These are phyloP conservation scores for Drosophila orena DNA, from an alignment of 1,140 invertebrate genomes.

Conservation along the genomic window DNA sequence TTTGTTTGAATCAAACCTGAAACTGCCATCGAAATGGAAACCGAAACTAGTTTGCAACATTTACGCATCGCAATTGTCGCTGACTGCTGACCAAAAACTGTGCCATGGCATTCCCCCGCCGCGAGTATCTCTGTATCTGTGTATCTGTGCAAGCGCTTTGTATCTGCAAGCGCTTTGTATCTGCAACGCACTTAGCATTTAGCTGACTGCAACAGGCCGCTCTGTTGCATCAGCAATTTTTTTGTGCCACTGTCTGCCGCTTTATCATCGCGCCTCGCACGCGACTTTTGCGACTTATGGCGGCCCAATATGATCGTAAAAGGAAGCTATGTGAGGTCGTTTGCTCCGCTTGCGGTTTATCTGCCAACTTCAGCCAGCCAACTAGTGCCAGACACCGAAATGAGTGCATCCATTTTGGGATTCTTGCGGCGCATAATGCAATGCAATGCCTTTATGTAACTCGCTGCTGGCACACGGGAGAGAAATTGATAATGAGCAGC, in stretches of 20 bases:
- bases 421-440: conserved; percentile 43
- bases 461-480: conserved; percentile 20
- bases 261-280: conserved; percentile 70
- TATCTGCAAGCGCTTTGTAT: conserved; percentile 8
- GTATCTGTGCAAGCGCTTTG: background rate
- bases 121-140: conserved; percentile 8
- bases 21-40: conserved; percentile 57
- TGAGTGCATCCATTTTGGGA: conserved; percentile 33
- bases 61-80: conserved; percentile 55
- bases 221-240: conserved; percentile 76
- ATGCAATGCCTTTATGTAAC: conserved; percentile 61
- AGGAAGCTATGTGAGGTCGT: conserved; percentile 78
- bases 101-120: conserved; percentile 64
- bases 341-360: conserved; percentile 43
- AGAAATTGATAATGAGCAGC: conserved; percentile 68
- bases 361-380: conserved; percentile 38
- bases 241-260: conserved; percentile 28
- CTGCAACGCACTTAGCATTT: conserved; percentile 77
- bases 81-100: conserved; percentile 69
- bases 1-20: conserved; percentile 47
- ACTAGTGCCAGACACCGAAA: conserved; percentile 48
- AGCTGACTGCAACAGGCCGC: conserved; percentile 74
- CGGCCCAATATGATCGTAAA: conserved; percentile 51
- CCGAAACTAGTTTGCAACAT: conserved; percentile 68
- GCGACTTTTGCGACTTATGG: conserved; percentile 73